Base-by-base conservation (phyloP, 2,888 invertebrate species). In the Odontomyia ornata region DNA sequence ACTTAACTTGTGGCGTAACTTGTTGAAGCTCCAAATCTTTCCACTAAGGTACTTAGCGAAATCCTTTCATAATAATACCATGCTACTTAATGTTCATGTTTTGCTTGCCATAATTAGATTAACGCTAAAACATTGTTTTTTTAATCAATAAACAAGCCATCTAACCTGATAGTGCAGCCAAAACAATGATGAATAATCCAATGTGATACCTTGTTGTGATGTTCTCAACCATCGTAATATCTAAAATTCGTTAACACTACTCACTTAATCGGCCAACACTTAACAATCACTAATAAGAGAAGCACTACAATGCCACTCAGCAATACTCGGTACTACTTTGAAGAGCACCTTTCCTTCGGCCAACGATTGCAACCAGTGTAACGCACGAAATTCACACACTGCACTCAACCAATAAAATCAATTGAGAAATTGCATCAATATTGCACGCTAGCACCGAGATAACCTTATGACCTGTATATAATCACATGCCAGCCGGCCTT, bases 391-490 rank as follows among this genome's bases (percentile, higher is more conserved):
- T 47, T 69, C 69, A 69, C 65, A 36, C 30, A 65, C 36, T 36
- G 47, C 69, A 69, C 69, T 69, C 21, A 60, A 11, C 25, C 3
- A 69, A 69, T 47, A 23, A 69, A 69, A 69, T 69, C 30, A 46
- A 69, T 21, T 47, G 69, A 47, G 23, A 30, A 46, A 47, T 27
- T 18, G 47, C 47, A 69, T 69, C 47, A 47, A 69, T 46, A 69
- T 13, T 23, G 46, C 47, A 25, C 64, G 64, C 11, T 69, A n/a
- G 43, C 65, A 69, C 43, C 13, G 23, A 69, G 18, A 30, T 23
- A 9, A 69, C 69, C 69, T 69, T 69, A 47, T 69, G 46, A 69
- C 69, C 69, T 47, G 69, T n/a, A 25, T 69, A 46, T 46, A 69
- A 69, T 69, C 69, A 69, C 47, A 69, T 46, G 25, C 13, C 69